Evolutionary conservation across 2,888 invertebrate species (phyloP).

Genomic region (Lathronympha strigana): DNA sequence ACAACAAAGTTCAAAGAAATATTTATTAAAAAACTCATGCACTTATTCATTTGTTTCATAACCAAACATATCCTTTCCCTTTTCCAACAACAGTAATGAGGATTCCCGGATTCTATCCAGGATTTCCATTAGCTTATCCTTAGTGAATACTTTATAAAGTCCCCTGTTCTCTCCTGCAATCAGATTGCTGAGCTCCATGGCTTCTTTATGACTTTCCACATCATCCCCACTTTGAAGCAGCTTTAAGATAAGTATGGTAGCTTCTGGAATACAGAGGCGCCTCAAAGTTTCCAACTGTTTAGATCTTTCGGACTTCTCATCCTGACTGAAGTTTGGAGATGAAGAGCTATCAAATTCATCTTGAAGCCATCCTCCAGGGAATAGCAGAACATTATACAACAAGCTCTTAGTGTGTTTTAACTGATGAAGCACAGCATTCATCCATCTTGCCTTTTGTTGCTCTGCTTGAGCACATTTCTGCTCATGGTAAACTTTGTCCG

Average conservation of each 20-base stretch:
- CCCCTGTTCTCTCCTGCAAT: constrained; percentile 91
- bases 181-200: constrained; percentile 89
- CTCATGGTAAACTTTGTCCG: constrained; percentile 94
- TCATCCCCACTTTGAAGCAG: constrained; percentile 91
- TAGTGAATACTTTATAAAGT: constrained; percentile 92
- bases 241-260: constrained; percentile 90
- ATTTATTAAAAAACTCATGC: constrained; percentile 58
- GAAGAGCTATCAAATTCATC: constrained; percentile 86
- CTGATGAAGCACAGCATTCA: constrained; percentile 87
- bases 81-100: constrained; percentile 89
- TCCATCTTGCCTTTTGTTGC: constrained; percentile 91
- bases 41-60: constrained; percentile 76
- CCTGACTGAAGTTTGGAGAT: constrained; percentile 72
- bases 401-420: constrained; percentile 90
- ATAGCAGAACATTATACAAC: constrained; percentile 93
- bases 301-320: constrained; percentile 81
- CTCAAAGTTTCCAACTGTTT: constrained; percentile 90
- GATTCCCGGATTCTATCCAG: constrained; percentile 91
- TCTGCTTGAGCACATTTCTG: constrained; percentile 92
- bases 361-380: constrained; percentile 96
- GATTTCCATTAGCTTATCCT: constrained; percentile 90
- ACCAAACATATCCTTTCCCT: constrained; percentile 93
- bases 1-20: constrained; percentile 58
- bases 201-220: constrained; percentile 89
- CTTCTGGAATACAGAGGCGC: constrained; percentile 92